phyloP scores from a whole-genome alignment of 2,113 vertebrate species.

The Synodontis membranacea region DNA sequence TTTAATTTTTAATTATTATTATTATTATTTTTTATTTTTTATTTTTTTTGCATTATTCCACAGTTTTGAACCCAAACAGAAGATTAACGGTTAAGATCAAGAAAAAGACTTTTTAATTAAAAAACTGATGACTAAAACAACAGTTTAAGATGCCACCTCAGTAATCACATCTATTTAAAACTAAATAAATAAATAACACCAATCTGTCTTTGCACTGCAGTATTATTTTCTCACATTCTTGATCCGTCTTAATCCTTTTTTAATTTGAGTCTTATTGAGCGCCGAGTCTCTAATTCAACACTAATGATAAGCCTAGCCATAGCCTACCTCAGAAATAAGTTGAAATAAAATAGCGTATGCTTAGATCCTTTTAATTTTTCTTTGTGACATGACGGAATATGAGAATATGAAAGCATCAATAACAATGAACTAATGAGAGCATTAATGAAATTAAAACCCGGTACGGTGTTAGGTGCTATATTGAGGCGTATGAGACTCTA shows the following conservation, averaged over 20 bases:
- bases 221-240: slow-evolving; percentile 7
- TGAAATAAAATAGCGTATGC: slow-evolving; percentile 22
- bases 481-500: slow-evolving; percentile 55
- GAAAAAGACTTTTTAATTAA: neutral
- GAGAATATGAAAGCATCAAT: neutral
- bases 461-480: slow-evolving; percentile 59
- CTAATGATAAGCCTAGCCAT: slow-evolving; percentile 48
- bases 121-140: neutral
- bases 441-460: slow-evolving; percentile 16
- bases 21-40: too few relatives aligned
- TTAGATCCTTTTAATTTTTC: slow-evolving; percentile 3
- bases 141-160: neutral
- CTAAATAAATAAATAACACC: neutral
- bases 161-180: neutral
- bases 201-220: slow-evolving; percentile 28
- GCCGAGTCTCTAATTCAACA: slow-evolving; percentile 27
- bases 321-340: slow-evolving; percentile 51
- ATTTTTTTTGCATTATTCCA: too few relatives aligned
- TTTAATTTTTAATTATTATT: too few relatives aligned
- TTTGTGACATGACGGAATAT: neutral
- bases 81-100: neutral
- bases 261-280: slow-evolving; percentile 38
- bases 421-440: slow-evolving; percentile 16
- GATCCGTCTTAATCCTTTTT: neutral
- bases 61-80: neutral